Percentiles rank a stretch among this genome's conserved stretches.
Conservation (phyloP, 2,797 vertebrate species). For the Parauchenoglanis ngamensis region DNA sequence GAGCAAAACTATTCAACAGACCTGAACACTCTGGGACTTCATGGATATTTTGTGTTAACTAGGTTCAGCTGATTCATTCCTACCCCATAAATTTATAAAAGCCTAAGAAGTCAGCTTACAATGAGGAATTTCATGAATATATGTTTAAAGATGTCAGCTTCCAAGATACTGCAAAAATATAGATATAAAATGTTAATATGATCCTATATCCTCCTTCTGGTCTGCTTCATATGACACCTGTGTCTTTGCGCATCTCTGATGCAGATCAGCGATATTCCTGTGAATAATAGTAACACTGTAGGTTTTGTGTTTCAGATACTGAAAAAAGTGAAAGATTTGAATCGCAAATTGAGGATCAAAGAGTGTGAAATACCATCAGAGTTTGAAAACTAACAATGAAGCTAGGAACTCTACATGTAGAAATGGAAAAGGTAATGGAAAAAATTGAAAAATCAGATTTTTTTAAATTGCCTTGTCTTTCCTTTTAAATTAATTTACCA, state of each 20-base stretch:
- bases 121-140: neutral
- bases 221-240: neutral
- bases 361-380: neutral
- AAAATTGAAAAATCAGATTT: neutral
- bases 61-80: conserved; percentile 11
- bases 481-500: neutral
- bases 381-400: neutral
- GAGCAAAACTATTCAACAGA: conserved; percentile 50
- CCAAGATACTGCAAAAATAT: neutral
- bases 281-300: neutral
- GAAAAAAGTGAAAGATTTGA: neutral
- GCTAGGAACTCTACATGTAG: neutral
- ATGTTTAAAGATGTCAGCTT: conserved; percentile 7
- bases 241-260: neutral
- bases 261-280: neutral
- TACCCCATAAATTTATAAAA: conserved; percentile 3
- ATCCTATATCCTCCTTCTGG: neutral
- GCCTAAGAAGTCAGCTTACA: neutral
- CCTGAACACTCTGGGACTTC: conserved; percentile 49
- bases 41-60: conserved; percentile 25
- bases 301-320: neutral
- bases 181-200: neutral
- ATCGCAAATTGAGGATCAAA: neutral
- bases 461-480: neutral
- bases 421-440: neutral